These are phyloP conservation scores for Elachura formosa DNA, from an alignment of 2,113 vertebrate species.

Conservation along the genomic window DNA sequence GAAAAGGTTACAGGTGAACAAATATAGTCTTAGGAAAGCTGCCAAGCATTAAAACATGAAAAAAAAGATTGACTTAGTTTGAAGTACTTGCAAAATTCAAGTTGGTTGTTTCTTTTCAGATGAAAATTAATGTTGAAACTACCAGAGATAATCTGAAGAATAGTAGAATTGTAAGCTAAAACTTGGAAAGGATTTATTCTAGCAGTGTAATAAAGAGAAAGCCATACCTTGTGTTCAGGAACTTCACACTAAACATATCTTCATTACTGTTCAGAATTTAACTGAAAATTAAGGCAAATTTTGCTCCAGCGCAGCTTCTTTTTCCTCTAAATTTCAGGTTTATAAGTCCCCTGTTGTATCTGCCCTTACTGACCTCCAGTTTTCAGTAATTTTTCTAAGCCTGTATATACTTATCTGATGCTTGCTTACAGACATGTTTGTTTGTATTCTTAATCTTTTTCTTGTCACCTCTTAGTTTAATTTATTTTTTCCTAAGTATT, in stretches of 20 bases:
- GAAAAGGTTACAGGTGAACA: conserved; percentile 27
- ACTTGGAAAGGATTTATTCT: neutral
- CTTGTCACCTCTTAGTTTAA: conserved; percentile 21
- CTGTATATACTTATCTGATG: neutral
- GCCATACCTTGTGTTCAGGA: neutral
- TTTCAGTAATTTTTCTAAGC: neutral
- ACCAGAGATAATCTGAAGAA: neutral
- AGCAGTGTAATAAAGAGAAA: neutral
- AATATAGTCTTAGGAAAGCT: neutral
- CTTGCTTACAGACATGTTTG: neutral
- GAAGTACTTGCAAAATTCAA: conserved; percentile 14
- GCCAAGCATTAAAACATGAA: neutral
- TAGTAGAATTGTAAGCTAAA: neutral
- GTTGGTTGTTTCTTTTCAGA: neutral
- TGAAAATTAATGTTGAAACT: neutral
- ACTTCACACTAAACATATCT: neutral
- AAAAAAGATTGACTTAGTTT: neutral
- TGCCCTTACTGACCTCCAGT: neutral
- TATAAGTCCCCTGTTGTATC: neutral
- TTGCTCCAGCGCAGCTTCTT: neutral
- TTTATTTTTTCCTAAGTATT: conserved; percentile 29
- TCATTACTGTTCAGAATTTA: neutral
- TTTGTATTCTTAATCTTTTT: neutral
- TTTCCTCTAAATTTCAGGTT: neutral
- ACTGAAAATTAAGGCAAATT: neutral